Conservation (phyloP, 2,113 vertebrate genomes). For the Serilophus lunatus region DNA sequence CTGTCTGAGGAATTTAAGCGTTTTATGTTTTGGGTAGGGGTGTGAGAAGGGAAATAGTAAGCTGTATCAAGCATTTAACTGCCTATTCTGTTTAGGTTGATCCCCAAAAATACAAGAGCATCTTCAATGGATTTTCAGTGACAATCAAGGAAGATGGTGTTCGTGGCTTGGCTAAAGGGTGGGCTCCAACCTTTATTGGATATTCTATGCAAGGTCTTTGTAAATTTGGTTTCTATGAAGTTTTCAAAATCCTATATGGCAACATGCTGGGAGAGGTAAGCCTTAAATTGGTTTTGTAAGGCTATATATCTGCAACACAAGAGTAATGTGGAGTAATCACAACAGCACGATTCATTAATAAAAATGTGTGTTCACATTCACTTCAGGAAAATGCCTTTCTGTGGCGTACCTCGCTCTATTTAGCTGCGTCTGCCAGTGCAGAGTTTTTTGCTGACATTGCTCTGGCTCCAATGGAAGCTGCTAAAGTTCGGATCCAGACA, state of each 20-base stretch:
- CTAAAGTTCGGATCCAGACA: constrained; percentile 97
- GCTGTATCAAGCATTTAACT: not conserved
- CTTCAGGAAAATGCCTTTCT: constrained; percentile 91
- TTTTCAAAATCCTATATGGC: constrained; percentile 94
- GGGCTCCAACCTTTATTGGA: constrained; percentile 97
- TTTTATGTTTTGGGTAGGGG: fast-evolving
- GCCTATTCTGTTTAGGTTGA: constrained; percentile 79
- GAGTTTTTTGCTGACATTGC: constrained; percentile 99
- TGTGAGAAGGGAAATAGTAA: not conserved
- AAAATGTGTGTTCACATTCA: not conserved
- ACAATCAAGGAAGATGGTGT: constrained; percentile 92
- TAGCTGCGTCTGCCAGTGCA: constrained; percentile 97
- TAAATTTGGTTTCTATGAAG: constrained; percentile 99
- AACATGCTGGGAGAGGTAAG: constrained; percentile 93
- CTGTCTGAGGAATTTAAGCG: not conserved
- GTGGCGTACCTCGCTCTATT: constrained; percentile 95
- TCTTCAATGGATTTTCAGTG: constrained; percentile 91
- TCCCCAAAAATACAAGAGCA: constrained; percentile 93
- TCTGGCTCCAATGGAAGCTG: constrained; percentile 98
- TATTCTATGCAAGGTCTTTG: constrained; percentile 99
- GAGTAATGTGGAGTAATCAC: not conserved
- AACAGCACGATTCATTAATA: not conserved
- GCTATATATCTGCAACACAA: not conserved
- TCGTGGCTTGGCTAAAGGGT: constrained; percentile 93
- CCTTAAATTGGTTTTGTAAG: not conserved